Evolutionary conservation across 2,888 invertebrate genomes (phyloP).

Genomic region (Chesias legatella): DNA sequence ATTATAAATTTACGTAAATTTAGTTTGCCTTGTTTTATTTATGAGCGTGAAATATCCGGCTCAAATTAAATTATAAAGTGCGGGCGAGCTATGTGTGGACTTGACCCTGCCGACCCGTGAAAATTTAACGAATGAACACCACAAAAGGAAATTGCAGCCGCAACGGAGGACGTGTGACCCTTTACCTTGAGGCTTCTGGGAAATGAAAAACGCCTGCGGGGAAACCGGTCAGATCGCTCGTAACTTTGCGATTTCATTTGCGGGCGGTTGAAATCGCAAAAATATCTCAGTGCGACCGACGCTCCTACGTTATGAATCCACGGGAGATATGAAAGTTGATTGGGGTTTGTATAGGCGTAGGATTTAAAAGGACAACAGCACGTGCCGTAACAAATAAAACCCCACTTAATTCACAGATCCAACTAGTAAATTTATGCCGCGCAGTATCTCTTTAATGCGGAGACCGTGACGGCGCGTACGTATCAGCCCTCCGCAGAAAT

Average conservation of each 20-base stretch:
- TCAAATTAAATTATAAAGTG: conserved; percentile 55
- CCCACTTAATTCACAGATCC: conserved; percentile 75
- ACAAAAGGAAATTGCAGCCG: conserved; percentile 62
- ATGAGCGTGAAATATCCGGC: conserved; percentile 48
- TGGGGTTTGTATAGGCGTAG: conserved; percentile 47
- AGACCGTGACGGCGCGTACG: conserved; percentile 72
- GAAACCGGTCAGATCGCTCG: conserved; percentile 32
- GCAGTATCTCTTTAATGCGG: conserved; percentile 72
- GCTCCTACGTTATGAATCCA: conserved; percentile 28
- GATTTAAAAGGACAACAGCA: conserved; percentile 50
- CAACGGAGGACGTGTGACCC: conserved; percentile 47
- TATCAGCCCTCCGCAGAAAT: conserved; percentile 56
- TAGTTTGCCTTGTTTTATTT: conserved; percentile 53
- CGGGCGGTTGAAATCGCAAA: conserved; percentile 21
- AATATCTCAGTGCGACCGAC: conserved; percentile 20
- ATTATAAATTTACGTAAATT: conserved; percentile 48
- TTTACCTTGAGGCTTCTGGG: conserved; percentile 45
- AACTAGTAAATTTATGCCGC: conserved; percentile 71
- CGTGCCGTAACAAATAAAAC: conserved; percentile 75
- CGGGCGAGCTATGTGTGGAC: conserved; percentile 37
- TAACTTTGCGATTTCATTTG: conserved; percentile 33
- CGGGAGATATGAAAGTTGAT: conserved; percentile 42
- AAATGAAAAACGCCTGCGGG: conserved; percentile 39
- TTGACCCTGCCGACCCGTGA: conserved; percentile 53
- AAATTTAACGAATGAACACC: conserved; percentile 64